Evolutionary conservation across 1,140 invertebrate species (phyloP).

Genomic region (Semibalanus balanoides): DNA sequence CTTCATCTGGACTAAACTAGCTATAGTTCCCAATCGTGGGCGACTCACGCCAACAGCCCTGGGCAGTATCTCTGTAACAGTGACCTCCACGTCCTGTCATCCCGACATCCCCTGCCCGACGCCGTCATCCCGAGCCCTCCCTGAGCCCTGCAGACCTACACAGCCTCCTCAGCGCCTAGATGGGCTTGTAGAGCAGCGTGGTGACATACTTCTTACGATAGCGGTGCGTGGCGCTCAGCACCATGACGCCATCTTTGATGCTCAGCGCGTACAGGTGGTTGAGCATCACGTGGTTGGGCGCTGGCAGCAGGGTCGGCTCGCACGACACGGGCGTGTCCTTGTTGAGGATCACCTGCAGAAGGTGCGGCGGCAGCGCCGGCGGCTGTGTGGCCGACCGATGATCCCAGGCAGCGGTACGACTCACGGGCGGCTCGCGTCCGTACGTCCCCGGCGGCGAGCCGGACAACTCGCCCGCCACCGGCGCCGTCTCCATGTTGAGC

Average conservation of each 20-base stretch:
- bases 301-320: constrained; percentile 94
- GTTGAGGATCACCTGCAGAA: constrained; percentile 96
- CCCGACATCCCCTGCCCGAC: too few relatives aligned
- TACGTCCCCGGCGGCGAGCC: neutral
- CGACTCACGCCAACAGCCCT: too few relatives aligned
- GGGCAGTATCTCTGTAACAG: too few relatives aligned
- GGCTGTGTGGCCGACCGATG: neutral
- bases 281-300: constrained; percentile 98
- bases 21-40: too few relatives aligned
- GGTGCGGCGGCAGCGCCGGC: constrained; percentile 89
- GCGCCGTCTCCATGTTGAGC: constrained; percentile 51
- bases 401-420: neutral
- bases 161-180: too few relatives aligned
- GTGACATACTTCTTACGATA: constrained; percentile 99
- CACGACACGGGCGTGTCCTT: constrained; percentile 93
- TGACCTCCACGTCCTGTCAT: too few relatives aligned
- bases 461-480: neutral
- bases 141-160: neutral
- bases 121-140: too few relatives aligned
- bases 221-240: constrained; percentile 88
- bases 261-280: constrained; percentile 99
- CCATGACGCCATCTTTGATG: constrained; percentile 99
- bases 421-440: neutral
- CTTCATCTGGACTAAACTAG: too few relatives aligned
- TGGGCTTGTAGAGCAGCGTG: constrained; percentile 96